Percentiles rank a stretch among this genome's conserved stretches.
These are phyloP conservation scores for Tortricodes alternella DNA, from an alignment of 2,888 invertebrate species.

Conservation along the genomic window DNA sequence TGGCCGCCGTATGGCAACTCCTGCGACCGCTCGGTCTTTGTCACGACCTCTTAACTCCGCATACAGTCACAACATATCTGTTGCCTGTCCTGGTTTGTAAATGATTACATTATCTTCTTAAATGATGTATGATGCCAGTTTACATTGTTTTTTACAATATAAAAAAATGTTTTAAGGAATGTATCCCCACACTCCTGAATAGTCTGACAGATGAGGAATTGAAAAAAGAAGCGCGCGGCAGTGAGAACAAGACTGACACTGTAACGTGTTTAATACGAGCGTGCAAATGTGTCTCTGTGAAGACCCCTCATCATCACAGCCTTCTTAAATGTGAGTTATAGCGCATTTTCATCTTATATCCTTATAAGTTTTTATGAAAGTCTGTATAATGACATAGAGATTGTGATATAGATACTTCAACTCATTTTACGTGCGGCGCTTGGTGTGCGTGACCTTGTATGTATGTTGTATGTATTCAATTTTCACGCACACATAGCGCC, in stretches of 20 bases:
- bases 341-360: too few species aligned
- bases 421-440: too few species aligned
- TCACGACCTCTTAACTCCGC: constrained; percentile 94
- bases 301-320: constrained; percentile 92
- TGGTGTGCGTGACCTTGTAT: too few species aligned
- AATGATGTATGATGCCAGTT: too few species aligned
- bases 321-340: constrained; percentile 79
- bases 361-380: too few species aligned
- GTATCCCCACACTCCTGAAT: constrained; percentile 94
- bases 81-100: constrained; percentile 92
- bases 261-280: constrained; percentile 97
- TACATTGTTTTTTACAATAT: neutral
- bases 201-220: constrained; percentile 97
- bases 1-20: constrained; percentile 82
- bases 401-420: too few species aligned
- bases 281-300: constrained; percentile 93
- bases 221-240: constrained; percentile 95
- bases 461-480: too few species aligned
- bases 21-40: constrained; percentile 96
- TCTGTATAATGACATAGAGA: too few species aligned
- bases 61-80: constrained; percentile 95
- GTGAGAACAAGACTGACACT: constrained; percentile 97
- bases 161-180: constrained; percentile 84
- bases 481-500: too few species aligned
- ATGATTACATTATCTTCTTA: neutral